Base-by-base conservation (phyloP, 2,113 vertebrate species). In the Syngnathus typhle region DNA sequence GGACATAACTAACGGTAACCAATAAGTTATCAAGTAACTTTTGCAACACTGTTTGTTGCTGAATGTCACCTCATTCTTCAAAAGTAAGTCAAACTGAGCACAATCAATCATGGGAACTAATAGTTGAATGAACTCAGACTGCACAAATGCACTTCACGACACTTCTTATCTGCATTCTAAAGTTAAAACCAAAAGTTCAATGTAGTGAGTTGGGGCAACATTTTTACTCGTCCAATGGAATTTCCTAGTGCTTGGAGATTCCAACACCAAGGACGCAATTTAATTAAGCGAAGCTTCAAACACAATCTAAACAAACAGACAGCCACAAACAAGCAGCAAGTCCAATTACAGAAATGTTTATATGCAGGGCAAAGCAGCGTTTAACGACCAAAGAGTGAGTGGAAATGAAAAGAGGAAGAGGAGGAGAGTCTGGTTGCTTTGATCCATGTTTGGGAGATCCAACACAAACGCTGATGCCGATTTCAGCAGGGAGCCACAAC, bases 211-310 rank as follows among this genome's bases (percentile, higher is more conserved):
- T 15, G 69, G 47, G 60, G 60, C 46, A 64, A 63, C 59, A 68
- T 67, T 73, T 69, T 67, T 21, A 32, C 46, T 18, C 23, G 15
- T 5, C 43, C 70, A 47, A 32, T 15, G 51, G 62, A 49, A 0
- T 66, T 65, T 71, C 59, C 49, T 56, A 65, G 60, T 66, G 75
- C 65, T 78, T 18, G 15, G 63, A 79, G 58, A 51, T 72, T 69
- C 71, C 64, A 67, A 78, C 75, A 75, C 77, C 75, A 71, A 84
- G 75, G 80, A 76, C 61, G n/a, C 77, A 27, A 72, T 83, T 80
- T 80, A 87, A 89, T 87, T 82, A 84, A 82, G 67, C 52, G 4
- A 71, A 68, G 74, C 80, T 84, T 88, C 82, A 87, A 85, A 87
- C 82, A 69, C 73, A 68, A 79, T 78, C 69, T 75, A 84, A 84